Percentiles rank a stretch among this genome's conserved stretches.
These are phyloP conservation scores for Premnoplex brunnescens DNA, from an alignment of 2,797 vertebrate genomes.

Conservation along the genomic window DNA sequence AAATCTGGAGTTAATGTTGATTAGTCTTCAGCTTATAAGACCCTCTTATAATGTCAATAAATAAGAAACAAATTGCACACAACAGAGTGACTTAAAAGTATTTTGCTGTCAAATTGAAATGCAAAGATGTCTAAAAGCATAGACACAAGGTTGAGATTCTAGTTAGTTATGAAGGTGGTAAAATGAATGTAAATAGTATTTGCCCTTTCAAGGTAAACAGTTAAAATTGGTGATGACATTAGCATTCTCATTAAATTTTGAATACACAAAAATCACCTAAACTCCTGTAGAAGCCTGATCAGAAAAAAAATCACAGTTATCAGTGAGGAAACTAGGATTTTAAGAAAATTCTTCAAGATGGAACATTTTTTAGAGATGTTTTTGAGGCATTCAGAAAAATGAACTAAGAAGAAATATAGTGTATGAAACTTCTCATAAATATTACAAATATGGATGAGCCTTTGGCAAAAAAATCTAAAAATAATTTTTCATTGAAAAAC, in stretches of 20 bases:
- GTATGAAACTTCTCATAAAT: not conserved
- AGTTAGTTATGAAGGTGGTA: slow-evolving; percentile 46
- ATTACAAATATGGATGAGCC: not conserved
- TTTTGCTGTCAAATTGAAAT: slow-evolving; percentile 44
- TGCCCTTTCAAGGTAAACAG: slow-evolving; percentile 54
- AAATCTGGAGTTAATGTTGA: slow-evolving; percentile 50
- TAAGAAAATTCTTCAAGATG: not conserved
- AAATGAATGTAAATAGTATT: slow-evolving; percentile 68
- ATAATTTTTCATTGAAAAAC: not conserved
- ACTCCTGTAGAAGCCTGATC: not conserved
- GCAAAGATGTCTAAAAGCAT: slow-evolving; percentile 19
- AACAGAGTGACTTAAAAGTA: slow-evolving; percentile 31
- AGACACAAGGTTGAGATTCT: slow-evolving; percentile 4
- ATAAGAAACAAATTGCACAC: slow-evolving; percentile 43
- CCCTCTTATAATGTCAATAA: slow-evolving; percentile 29
- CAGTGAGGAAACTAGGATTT: not conserved
- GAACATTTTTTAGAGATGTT: not conserved
- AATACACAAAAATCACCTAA: slow-evolving; percentile 42
- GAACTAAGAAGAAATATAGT: not conserved
- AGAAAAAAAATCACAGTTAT: not conserved
- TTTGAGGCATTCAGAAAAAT: not conserved
- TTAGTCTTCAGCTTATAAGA: slow-evolving; percentile 47
- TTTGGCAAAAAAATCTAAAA: not conserved
- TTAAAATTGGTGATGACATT: slow-evolving; percentile 16
- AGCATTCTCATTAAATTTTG: slow-evolving; percentile 39